Conservation (phyloP, 2,797 vertebrate species). For the Poecilia velifera region DNA sequence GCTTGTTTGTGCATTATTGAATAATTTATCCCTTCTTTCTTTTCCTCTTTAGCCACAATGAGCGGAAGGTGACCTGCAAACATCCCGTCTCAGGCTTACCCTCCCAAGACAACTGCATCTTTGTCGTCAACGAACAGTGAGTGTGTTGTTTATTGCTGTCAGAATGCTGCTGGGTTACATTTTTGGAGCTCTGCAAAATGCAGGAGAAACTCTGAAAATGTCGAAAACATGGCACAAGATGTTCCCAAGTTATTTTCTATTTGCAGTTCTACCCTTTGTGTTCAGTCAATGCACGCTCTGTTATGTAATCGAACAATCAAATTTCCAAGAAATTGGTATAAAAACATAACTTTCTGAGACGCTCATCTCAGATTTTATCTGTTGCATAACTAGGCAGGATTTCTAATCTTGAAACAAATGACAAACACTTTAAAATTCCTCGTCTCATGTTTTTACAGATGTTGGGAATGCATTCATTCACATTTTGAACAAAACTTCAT, state of each 20-base stretch:
- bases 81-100: conserved; percentile 93
- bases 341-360: not conserved
- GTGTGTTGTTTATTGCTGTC: conserved; percentile 73
- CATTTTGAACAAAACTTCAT: conserved; percentile 12
- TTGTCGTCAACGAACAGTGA: conserved; percentile 98
- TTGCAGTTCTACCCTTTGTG: conserved; percentile 31
- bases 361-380: conserved; percentile 15
- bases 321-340: conserved; percentile 16
- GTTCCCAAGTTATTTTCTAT: conserved; percentile 22
- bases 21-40: conserved; percentile 14
- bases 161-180: conserved; percentile 63
- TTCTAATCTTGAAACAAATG: conserved; percentile 11
- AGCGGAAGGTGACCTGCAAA: conserved; percentile 97
- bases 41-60: conserved; percentile 88
- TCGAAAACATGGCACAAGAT: conserved; percentile 36
- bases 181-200: conserved; percentile 47
- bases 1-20: conserved; percentile 1
- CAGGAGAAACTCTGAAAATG: conserved; percentile 34
- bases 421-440: conserved; percentile 21
- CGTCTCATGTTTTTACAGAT: conserved; percentile 24
- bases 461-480: conserved; percentile 40
- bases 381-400: conserved; percentile 8
- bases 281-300: conserved; percentile 20
- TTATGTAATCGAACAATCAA: conserved; percentile 13
- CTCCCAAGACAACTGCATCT: conserved; percentile 98